phyloP scores from a whole-genome alignment of 2,113 vertebrate species.

The Phocoena phocoena region DNA sequence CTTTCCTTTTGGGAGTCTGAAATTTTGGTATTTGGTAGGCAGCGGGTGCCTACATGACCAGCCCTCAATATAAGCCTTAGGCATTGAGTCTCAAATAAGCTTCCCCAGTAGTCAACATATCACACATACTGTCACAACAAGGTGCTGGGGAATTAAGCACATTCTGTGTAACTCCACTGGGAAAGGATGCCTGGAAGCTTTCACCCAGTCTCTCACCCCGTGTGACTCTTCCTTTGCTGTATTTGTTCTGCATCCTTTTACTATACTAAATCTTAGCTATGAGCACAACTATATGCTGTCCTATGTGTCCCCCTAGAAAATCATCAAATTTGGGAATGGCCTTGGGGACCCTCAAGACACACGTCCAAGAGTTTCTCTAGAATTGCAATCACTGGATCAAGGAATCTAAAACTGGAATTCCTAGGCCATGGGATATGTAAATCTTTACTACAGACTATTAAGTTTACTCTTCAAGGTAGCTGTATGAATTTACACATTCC shows the following conservation, averaged over 20 bases:
- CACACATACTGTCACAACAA: background rate
- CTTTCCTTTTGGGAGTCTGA: background rate
- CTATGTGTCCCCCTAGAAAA: background rate
- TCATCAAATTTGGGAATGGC: background rate
- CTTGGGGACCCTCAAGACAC: background rate
- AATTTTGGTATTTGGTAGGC: background rate
- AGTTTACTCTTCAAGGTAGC: background rate
- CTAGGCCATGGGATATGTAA: background rate
- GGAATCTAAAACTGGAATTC: background rate
- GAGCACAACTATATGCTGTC: background rate
- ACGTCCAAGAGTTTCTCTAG: background rate
- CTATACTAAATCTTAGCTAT: background rate
- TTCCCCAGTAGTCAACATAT: background rate
- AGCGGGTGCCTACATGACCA: background rate
- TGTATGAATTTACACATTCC: background rate
- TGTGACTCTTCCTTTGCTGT: background rate
- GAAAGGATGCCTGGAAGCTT: background rate
- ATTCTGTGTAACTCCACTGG: background rate
- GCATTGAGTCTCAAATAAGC: background rate
- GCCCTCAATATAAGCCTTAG: background rate
- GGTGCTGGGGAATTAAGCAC: background rate
- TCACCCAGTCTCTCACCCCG: background rate
- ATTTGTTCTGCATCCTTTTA: background rate
- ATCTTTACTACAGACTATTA: background rate
- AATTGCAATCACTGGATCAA: slow-evolving; percentile 1